Base-by-base conservation (phyloP, 2,797 vertebrate species). In the Sebastes variabilis region DNA sequence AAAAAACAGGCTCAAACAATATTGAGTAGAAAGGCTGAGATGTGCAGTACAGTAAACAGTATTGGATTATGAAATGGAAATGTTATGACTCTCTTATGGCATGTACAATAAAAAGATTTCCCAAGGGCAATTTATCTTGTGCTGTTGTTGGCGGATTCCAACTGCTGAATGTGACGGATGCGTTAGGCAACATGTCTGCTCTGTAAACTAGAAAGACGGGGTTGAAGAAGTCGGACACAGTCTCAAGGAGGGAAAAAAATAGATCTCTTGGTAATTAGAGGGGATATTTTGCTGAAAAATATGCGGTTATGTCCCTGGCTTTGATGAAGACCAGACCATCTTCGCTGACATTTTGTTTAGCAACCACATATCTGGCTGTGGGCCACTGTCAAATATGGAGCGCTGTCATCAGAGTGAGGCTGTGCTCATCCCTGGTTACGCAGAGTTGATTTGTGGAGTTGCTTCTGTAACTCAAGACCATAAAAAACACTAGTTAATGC, bases 331-430 rank as follows among this genome's bases (percentile, higher is more conserved):
- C 82, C 93, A 94, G 92, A 87, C 87, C 74, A 67, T 71, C 76
- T 83, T 89, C 32, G 27, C 86, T 91, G 93, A 90, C 93, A 90
- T 90, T 91, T 90, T 93, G 90, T 94, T 92, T 88, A 92, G 92
- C 86, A 90, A 89, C 90, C 87, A 81, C 93, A 91, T 90, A 84
- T 87, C 93, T 93, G 93, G 84, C 92, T 20, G 56, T 4, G 73
- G 77, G 90, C 91, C 90, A 89, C 78, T 25, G 79, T 93, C 90
- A 86, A 92, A 91, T 92, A 92, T 83, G 91, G 90, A 90, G 79
- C 14, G 70, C 89, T 83, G 93, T 91, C 92, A 92, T 83, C 80
- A 66, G 68, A 72, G 49, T 58, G 61, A 80, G 72, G 79, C 86
- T 83, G 77, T 60, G 77, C 87, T 92, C 92, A 86, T 89, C 90